phyloP scores from a whole-genome alignment of 2,113 vertebrate species.

The Pterophyllum scalare region DNA sequence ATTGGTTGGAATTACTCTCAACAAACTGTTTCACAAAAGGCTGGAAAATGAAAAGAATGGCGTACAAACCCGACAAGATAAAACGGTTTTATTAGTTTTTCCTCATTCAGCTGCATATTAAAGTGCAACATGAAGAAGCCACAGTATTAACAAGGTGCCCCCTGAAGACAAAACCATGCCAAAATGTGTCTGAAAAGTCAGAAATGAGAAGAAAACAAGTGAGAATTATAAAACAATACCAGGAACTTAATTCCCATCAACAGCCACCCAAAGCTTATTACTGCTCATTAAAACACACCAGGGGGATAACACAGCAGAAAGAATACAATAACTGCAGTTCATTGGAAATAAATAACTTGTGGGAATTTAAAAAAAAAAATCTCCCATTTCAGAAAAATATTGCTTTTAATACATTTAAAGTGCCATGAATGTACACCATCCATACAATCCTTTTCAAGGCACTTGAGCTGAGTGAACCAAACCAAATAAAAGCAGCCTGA shows the following conservation, averaged over 20 bases:
- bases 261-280: conserved; percentile 40
- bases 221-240: conserved; percentile 4
- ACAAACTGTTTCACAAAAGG: background rate
- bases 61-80: conserved; percentile 3
- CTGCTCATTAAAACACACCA: conserved; percentile 40
- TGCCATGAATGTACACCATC: conserved; percentile 6
- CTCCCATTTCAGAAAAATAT: background rate
- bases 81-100: conserved; percentile 38
- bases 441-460: conserved; percentile 24
- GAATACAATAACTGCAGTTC: background rate
- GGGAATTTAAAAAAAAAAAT: conserved; percentile 31
- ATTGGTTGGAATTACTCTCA: background rate
- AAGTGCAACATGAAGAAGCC: conserved; percentile 5
- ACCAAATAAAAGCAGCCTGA: conserved; percentile 27
- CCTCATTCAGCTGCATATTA: conserved; percentile 3
- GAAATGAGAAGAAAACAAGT: background rate
- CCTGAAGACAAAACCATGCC: background rate
- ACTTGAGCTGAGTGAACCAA: conserved; percentile 30
- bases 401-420: conserved; percentile 37
- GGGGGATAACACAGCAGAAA: conserved; percentile 2
- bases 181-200: background rate
- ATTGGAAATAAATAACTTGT: conserved; percentile 46
- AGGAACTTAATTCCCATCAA: conserved; percentile 11
- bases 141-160: background rate
- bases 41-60: background rate